These are phyloP conservation scores for Rhinoraja longicauda DNA, from an alignment of 2,797 vertebrate species.

Conservation along the genomic window DNA sequence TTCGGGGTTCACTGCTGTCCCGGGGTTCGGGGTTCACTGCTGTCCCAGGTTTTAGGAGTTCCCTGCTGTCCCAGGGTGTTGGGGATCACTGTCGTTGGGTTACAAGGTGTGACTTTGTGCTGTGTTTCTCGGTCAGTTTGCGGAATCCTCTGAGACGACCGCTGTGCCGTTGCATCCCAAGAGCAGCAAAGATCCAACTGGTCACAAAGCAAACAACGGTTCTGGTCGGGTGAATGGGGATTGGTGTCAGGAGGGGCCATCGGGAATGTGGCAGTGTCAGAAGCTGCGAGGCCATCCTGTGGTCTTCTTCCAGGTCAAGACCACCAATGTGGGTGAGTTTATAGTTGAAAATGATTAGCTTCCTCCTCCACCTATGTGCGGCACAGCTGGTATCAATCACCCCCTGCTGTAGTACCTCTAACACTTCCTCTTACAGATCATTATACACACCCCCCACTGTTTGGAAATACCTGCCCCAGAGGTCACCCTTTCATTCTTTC, in stretches of 20 bases:
- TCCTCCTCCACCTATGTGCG: neutral
- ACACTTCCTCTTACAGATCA: too few relatives aligned
- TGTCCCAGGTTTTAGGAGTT: too few relatives aligned
- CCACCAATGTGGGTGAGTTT: neutral
- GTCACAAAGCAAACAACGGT: too few relatives aligned
- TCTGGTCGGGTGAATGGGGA: neutral
- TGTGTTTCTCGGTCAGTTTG: too few relatives aligned
- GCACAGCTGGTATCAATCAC: too few relatives aligned
- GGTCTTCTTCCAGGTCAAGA: slow-evolving; percentile 9
- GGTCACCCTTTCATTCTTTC: too few relatives aligned
- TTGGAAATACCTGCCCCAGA: too few relatives aligned
- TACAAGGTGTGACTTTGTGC: too few relatives aligned
- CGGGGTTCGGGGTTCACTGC: neutral
- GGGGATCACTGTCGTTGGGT: too few relatives aligned
- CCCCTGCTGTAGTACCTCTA: too few relatives aligned
- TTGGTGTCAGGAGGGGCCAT: neutral
- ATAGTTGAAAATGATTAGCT: neutral
- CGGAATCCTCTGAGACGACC: neutral
- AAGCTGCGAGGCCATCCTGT: neutral
- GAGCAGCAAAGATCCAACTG: neutral
- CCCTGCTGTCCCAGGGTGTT: too few relatives aligned
- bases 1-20: neutral
- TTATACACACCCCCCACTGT: too few relatives aligned
- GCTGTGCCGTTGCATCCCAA: neutral
- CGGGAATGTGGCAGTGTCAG: neutral